phyloP scores from a whole-genome alignment of 2,113 vertebrate species.

The Gymnobelideus leadbeateri region DNA sequence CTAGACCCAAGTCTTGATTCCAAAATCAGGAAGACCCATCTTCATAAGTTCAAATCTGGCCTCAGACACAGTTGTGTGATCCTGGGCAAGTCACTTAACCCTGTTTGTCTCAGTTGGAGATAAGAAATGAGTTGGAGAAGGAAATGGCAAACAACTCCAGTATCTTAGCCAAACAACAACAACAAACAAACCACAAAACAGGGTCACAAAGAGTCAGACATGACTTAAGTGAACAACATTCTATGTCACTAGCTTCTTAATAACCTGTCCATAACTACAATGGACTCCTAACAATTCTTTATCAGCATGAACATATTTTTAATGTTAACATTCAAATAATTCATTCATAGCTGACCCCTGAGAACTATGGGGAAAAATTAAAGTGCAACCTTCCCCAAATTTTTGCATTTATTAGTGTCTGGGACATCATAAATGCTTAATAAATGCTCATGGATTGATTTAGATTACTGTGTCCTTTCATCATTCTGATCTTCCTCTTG shows the following conservation, averaged over 20 bases:
- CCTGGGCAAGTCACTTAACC: not conserved
- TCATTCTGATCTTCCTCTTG: slow-evolving; percentile 15
- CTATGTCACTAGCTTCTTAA: slow-evolving; percentile 44
- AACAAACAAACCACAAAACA: not conserved
- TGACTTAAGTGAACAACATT: not conserved
- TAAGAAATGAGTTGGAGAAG: not conserved
- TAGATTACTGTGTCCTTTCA: not conserved
- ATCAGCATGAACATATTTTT: slow-evolving; percentile 28
- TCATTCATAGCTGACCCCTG: slow-evolving; percentile 22
- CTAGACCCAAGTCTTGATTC: too few species aligned
- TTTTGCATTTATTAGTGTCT: not conserved
- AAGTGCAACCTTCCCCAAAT: slow-evolving; percentile 9
- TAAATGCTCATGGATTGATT: not conserved
- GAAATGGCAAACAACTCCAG: not conserved
- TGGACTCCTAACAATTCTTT: slow-evolving; percentile 6
- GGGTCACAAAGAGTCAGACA: not conserved
- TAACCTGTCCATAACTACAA: slow-evolving; percentile 14
- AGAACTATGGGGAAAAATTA: slow-evolving; percentile 23
- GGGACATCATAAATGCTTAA: not conserved
- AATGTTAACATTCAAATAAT: slow-evolving; percentile 17
- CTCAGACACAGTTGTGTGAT: not conserved
- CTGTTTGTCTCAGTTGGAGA: not conserved
- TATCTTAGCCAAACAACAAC: not conserved
- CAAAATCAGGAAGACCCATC: not conserved
- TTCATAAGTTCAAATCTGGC: not conserved